Evolutionary conservation across 2,797 vertebrate species (phyloP).

Genomic region (Pampus argenteus): DNA sequence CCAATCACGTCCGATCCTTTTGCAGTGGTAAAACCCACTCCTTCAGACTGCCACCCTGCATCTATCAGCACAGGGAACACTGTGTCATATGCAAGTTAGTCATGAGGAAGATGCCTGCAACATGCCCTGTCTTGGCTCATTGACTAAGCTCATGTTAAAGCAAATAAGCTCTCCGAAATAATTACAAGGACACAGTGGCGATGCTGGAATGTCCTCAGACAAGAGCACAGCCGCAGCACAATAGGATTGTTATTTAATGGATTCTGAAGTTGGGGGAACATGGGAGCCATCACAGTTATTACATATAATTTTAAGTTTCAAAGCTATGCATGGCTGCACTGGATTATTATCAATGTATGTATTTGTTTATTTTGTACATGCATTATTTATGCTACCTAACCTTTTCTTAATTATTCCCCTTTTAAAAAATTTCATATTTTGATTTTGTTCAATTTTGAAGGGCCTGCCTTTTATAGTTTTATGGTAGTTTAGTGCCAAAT

Average conservation of each 20-base stretch:
- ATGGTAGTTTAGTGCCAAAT: background rate
- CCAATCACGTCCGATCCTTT: constrained; percentile 77
- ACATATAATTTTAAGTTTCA: constrained; percentile 53
- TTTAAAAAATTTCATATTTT: constrained; percentile 6
- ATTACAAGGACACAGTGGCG: constrained; percentile 78
- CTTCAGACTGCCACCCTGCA: constrained; percentile 82
- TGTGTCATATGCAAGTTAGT: constrained; percentile 80
- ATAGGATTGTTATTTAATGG: constrained; percentile 69
- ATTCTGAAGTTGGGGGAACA: constrained; percentile 65
- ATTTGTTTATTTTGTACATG: constrained; percentile 8
- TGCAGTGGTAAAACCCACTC: constrained; percentile 74
- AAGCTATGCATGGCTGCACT: constrained; percentile 44
- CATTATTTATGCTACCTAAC: background rate
- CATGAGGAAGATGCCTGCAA: constrained; percentile 83
- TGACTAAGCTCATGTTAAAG: constrained; percentile 82
- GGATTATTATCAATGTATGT: constrained; percentile 28
- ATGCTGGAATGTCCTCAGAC: constrained; percentile 76
- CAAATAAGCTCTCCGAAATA: constrained; percentile 79
- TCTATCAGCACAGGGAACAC: constrained; percentile 77
- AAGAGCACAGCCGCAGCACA: constrained; percentile 65
- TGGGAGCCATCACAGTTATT: constrained; percentile 57
- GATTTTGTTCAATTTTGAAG: background rate
- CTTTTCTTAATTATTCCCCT: constrained; percentile 18
- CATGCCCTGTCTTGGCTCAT: constrained; percentile 80
- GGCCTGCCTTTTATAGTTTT: too few species aligned